Percentiles rank a stretch among this genome's conserved stretches.
Conservation (phyloP, 2,888 invertebrate species). For the Lasioglossum figueresi region DNA sequence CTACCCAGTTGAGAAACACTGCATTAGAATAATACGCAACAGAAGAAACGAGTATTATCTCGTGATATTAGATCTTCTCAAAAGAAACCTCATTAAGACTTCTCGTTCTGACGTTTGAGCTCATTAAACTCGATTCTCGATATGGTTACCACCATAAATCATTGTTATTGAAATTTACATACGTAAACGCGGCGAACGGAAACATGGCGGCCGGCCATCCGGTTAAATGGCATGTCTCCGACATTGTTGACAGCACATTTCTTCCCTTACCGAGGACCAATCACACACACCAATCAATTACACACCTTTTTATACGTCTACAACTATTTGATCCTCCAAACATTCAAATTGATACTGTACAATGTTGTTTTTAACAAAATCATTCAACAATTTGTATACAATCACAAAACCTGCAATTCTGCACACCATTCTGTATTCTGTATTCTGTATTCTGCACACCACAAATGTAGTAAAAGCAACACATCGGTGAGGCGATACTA, state of each 20-base stretch:
- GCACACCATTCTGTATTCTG: too few relatives aligned
- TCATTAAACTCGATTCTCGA: constrained; percentile 59
- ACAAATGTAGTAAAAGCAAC: background rate
- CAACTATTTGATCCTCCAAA: background rate
- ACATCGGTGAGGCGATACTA: too few relatives aligned
- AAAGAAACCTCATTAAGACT: constrained; percentile 54
- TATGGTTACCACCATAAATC: constrained; percentile 55
- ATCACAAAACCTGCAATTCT: too few relatives aligned
- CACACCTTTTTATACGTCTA: background rate
- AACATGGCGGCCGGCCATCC: constrained; percentile 30
- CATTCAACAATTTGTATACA: too few relatives aligned
- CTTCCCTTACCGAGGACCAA: background rate
- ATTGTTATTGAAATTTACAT: constrained; percentile 58
- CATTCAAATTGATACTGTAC: too few relatives aligned
- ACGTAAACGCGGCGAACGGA: constrained; percentile 38
- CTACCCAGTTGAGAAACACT: constrained; percentile 49
- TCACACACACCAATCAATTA: background rate
- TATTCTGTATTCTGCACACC: too few relatives aligned
- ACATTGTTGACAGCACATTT: background rate
- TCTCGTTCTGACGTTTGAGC: constrained; percentile 58
- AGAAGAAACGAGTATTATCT: constrained; percentile 49
- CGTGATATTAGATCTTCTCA: constrained; percentile 55
- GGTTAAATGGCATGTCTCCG: constrained; percentile 9
- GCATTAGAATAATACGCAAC: constrained; percentile 61
- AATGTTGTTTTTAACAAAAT: background rate